Evolutionary conservation across 2,888 invertebrate species (phyloP).

Genomic region (Plagodis pulveraria): DNA sequence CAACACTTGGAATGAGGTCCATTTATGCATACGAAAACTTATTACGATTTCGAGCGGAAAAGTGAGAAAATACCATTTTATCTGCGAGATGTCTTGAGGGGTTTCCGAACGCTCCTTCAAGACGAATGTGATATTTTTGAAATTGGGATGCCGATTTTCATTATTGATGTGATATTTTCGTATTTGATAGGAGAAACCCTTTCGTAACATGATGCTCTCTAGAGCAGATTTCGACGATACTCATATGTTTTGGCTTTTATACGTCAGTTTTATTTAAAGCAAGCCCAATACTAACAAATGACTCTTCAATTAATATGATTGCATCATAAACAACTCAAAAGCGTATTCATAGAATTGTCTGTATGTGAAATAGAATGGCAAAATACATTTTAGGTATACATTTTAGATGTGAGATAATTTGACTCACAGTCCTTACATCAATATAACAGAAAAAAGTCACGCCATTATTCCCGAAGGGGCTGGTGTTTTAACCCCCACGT

Average conservation of each 20-base stretch:
- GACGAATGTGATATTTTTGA: conserved; percentile 22
- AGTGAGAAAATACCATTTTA: conserved; percentile 55
- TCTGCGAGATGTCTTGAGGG: conserved; percentile 39
- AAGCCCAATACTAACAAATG: neutral
- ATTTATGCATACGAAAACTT: conserved; percentile 79
- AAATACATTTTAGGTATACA: too few relatives aligned
- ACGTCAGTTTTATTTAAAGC: neutral
- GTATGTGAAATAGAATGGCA: too few relatives aligned
- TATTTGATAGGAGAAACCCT: conserved; percentile 8
- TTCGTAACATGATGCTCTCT: neutral
- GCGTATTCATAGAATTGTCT: too few relatives aligned
- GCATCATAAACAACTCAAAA: too few relatives aligned
- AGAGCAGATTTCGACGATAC: too few relatives aligned
- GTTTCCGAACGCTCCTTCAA: conserved; percentile 28
- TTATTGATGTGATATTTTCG: conserved; percentile 12
- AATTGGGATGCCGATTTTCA: conserved; percentile 18
- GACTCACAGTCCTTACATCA: too few relatives aligned
- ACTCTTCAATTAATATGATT: neutral
- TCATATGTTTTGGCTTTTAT: too few relatives aligned
- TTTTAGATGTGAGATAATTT: too few relatives aligned
- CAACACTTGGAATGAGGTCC: conserved; percentile 69
- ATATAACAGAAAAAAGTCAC: too few relatives aligned
- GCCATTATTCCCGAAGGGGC: too few relatives aligned
- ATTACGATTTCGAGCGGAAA: conserved; percentile 61
- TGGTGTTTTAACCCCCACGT: too few relatives aligned